Percentiles rank a stretch among this genome's conserved stretches.
Evolutionary conservation across 2,888 invertebrate genomes (phyloP).

Genomic region (Agrochola litura): DNA sequence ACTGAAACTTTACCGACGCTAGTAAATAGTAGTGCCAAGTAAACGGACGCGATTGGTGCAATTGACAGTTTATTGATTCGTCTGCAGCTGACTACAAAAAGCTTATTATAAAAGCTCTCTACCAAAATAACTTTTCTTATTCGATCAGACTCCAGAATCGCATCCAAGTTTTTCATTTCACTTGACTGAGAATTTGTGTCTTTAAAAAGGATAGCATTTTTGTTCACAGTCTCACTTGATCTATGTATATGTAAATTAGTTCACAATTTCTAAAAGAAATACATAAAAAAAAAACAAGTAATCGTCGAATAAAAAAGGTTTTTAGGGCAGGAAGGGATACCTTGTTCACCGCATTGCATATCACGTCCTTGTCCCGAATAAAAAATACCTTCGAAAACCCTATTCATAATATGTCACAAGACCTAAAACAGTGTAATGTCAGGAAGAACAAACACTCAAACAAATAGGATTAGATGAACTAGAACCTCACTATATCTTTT

Average conservation of each 20-base stretch:
- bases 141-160: background rate
- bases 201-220: background rate
- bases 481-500: slow-evolving; percentile 48
- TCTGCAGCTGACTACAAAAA: background rate
- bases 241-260: background rate
- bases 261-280: background rate
- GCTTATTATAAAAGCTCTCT: background rate
- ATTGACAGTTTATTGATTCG: slow-evolving; percentile 21
- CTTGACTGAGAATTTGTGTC: background rate
- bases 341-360: background rate
- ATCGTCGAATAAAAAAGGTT: background rate
- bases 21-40: background rate
- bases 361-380: background rate
- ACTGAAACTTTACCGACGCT: slow-evolving; percentile 3
- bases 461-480: slow-evolving; percentile 65
- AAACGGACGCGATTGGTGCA: slow-evolving; percentile 9
- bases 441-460: slow-evolving; percentile 49
- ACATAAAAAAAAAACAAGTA: background rate
- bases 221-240: background rate
- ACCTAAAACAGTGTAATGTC: slow-evolving; percentile 36
- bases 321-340: background rate
- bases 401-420: background rate
- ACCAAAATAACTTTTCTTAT: background rate
- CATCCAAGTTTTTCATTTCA: background rate
- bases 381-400: background rate